A percentile compares a stretch with the other conserved stretches of the same genome.
These are phyloP conservation scores for Machaerirhynchus nigripectus DNA, from an alignment of 2,113 vertebrate species.

Conservation along the genomic window DNA sequence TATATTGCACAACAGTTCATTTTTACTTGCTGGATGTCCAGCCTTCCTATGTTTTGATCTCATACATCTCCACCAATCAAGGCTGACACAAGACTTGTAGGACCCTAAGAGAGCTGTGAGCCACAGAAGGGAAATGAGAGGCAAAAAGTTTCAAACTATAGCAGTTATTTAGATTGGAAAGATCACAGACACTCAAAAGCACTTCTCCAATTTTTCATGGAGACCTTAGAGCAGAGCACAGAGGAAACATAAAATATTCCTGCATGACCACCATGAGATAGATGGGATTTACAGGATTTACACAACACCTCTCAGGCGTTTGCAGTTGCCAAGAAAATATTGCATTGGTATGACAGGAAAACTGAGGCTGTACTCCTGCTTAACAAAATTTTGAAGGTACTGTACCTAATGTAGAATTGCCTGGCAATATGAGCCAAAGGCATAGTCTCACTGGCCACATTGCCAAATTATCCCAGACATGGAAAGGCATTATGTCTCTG, in stretches of 20 bases:
- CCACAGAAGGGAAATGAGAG: background rate
- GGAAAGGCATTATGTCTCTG: background rate
- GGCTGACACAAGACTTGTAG: background rate
- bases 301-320: background rate
- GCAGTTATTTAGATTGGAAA: background rate
- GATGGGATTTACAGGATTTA: background rate
- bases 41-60: background rate
- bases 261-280: background rate
- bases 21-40: background rate
- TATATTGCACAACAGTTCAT: background rate
- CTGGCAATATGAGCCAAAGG: background rate
- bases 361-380: background rate
- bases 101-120: background rate
- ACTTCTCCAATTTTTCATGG: background rate
- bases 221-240: background rate
- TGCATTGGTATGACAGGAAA: background rate
- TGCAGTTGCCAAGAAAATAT: background rate
- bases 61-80: background rate
- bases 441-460: background rate
- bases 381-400: background rate
- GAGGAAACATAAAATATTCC: background rate
- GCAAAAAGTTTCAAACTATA: background rate
- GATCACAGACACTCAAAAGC: background rate
- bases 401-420: background rate
- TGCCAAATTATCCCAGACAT: background rate